Evolutionary conservation across 1,140 invertebrate genomes (phyloP), one percentile per base, ranked within the genome.

Genomic region (Drosophila orena): DNA sequence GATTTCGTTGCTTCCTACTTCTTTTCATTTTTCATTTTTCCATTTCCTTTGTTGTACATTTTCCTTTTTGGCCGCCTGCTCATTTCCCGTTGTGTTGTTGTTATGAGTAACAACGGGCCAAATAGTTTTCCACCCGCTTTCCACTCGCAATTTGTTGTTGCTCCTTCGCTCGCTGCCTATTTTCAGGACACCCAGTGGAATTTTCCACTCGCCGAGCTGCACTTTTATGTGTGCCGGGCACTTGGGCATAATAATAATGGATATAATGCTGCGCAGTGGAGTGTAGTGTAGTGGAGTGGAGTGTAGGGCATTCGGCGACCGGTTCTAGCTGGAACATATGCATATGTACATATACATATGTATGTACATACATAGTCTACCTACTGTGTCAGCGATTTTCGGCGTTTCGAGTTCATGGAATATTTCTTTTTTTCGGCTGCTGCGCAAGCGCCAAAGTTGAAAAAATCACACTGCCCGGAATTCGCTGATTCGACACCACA

Each of bases 311-410:
- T 49, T 70, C 44, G 35, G 12, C 20, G 43, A 69, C 64, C 66
- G 52, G 52, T 50, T 62, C 56, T 55, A 35, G 17, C 46, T n/a
- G 40, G 24, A 15, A 43, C 30, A 43, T 22, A n/a, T n/a, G n/a
- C n/a, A n/a, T n/a, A n/a, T n/a, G n/a, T n/a, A n/a, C n/a, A n/a
- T n/a, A n/a, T n/a, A n/a, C n/a, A n/a, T n/a, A n/a, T n/a, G n/a
- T n/a, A n/a, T n/a, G n/a, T n/a, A 24, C 34, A 42, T 27, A 30
- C 37, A 24, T 24, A 24, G 24, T 24, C 81, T 86, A 88, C 78
- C 78, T 81, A 86, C 81, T 72, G 38, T 64, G 83, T 86, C 81
- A 86, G 81, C 81, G 24, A 54, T 49, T 86, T 78, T 86, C 62
- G 62, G 38, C 49, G 46, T 66, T 69, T 68, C 66, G 61, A 68